phyloP scores from a whole-genome alignment of 1,140 invertebrate species.

The Hypsibius dujardini region DNA sequence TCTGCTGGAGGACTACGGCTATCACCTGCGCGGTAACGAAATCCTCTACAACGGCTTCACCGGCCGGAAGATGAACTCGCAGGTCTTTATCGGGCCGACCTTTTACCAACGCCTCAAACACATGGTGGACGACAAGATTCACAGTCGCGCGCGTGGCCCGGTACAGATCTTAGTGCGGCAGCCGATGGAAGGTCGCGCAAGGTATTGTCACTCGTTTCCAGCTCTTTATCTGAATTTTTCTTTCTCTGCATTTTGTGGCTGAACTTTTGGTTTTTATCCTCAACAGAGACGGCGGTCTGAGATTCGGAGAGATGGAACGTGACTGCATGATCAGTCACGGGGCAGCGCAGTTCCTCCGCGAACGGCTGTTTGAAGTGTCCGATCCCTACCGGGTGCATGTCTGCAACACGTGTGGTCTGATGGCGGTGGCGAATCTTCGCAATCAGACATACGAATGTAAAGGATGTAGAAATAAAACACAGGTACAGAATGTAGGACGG shows the following conservation, averaged over 20 bases:
- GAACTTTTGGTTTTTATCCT: conserved; percentile 20
- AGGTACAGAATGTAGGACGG: conserved; percentile 36
- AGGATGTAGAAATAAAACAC: conserved; percentile 90
- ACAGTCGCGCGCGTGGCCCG: conserved; percentile 83
- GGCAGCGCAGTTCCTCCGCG: conserved; percentile 85
- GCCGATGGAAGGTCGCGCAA: conserved; percentile 92
- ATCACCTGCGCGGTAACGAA: conserved; percentile 88
- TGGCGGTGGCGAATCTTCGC: conserved; percentile 85
- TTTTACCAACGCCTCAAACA: conserved; percentile 87
- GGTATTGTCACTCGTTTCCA: conserved; percentile 34
- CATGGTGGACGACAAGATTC: conserved; percentile 99
- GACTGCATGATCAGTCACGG: conserved; percentile 99
- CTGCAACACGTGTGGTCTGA: conserved; percentile 90
- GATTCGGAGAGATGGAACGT: conserved; percentile 98
- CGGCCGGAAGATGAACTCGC: conserved; percentile 85
- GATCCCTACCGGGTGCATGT: conserved; percentile 94
- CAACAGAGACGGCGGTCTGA: conserved; percentile 75
- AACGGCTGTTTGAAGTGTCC: conserved; percentile 90
- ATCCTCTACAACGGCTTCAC: conserved; percentile 95
- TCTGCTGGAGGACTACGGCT: conserved; percentile 84
- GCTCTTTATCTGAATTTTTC: conserved; percentile 16
- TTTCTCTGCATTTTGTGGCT: conserved; percentile 10
- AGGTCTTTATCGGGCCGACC: conserved; percentile 76
- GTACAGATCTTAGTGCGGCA: conserved; percentile 93
- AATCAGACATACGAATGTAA: conserved; percentile 97